Evolutionary conservation across 2,797 vertebrate genomes (phyloP).

Genomic region (Hyperoplus lanceolatus): DNA sequence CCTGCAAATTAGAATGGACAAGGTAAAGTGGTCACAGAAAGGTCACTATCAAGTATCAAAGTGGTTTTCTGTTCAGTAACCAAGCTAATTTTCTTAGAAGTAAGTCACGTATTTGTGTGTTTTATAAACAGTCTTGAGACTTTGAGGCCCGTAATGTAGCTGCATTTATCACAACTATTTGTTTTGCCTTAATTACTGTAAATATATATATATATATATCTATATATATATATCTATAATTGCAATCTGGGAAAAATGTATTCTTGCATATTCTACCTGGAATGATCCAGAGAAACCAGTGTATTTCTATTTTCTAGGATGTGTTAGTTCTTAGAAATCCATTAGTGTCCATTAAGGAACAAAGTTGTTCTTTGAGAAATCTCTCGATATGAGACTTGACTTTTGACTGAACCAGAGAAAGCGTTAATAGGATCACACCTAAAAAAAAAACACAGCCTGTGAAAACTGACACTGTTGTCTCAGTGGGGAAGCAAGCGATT

Average conservation of each 20-base stretch:
- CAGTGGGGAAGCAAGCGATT: slow-evolving; percentile 1
- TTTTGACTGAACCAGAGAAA: not conserved
- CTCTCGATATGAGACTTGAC: not conserved
- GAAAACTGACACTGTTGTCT: slow-evolving; percentile 2
- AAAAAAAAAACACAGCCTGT: slow-evolving; percentile 12
- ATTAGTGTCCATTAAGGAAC: slow-evolving; percentile 7
- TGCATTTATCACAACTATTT: not conserved
- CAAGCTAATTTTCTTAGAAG: not conserved
- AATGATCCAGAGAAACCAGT: not conserved
- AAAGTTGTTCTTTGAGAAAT: not conserved
- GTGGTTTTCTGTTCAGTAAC: no score
- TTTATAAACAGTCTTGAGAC: not conserved
- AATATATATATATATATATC: not conserved
- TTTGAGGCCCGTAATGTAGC: not conserved
- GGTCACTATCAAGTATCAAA: not conserved
- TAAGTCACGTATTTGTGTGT: not conserved
- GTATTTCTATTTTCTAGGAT: not conserved
- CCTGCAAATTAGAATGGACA: no score
- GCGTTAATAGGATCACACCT: slow-evolving; percentile 11
- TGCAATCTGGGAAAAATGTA: not conserved
- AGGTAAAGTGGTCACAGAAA: not conserved
- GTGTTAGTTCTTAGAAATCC: not conserved
- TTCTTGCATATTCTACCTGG: not conserved
- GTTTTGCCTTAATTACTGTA: not conserved
- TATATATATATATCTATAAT: no score